These are phyloP conservation scores for Oreotrochilus melanogaster DNA, from an alignment of 2,113 vertebrate species.

Conservation along the genomic window DNA sequence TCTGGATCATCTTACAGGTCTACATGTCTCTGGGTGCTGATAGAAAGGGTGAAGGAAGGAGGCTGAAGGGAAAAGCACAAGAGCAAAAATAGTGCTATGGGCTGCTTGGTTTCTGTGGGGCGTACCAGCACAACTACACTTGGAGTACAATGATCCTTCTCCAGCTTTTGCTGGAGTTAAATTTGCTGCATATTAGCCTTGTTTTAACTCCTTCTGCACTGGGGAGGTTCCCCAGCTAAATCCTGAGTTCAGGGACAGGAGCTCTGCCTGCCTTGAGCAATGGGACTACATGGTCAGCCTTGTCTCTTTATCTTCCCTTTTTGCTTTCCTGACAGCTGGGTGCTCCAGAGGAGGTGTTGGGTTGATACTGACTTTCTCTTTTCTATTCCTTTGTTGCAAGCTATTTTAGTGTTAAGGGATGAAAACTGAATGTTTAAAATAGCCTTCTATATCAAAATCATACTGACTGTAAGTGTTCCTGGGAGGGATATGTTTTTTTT, in stretches of 20 bases:
- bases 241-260: neutral
- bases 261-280: neutral
- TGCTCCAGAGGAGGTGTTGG: neutral
- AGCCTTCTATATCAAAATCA: neutral
- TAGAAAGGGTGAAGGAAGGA: neutral
- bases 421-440: neutral
- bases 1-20: neutral
- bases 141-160: neutral
- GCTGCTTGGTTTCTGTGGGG: neutral
- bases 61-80: neutral
- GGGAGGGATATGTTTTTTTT: neutral
- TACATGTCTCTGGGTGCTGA: neutral
- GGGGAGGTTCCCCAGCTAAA: neutral
- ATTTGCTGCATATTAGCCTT: neutral
- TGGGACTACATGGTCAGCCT: rapidly evolving
- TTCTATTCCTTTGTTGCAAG: neutral
- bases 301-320: neutral
- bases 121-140: neutral
- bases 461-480: neutral
- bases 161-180: neutral
- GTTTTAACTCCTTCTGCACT: neutral
- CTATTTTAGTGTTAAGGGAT: neutral
- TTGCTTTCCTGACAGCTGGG: neutral
- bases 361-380: neutral
- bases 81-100: neutral